Evolutionary conservation across 2,113 vertebrate species (phyloP), one percentile per base, ranked within the genome.

Genomic region (Hepsetus odoe): DNA sequence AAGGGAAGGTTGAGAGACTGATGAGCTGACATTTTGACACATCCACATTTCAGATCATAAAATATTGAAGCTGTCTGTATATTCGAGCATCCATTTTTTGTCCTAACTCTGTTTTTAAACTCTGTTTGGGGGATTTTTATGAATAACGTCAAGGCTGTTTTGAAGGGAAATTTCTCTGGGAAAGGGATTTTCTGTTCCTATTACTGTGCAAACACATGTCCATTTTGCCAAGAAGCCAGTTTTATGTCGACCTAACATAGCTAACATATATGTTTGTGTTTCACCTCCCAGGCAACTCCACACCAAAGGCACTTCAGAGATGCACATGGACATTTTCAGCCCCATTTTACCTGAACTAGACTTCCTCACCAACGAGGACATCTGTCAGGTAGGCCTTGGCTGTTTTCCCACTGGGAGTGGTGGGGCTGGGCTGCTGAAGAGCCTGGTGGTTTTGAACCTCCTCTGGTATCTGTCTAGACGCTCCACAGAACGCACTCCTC

Each of bases 271-370:
- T 49, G 46, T 55, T 22, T 55, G 20, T 55, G 11, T 46, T 73
- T 28, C 66, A 32, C 72, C 49, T 59, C 18, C 6, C 38, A 93
- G 92, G 91, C 91, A 92, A 88, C 92, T 90, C 87, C 86, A 88
- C 86, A 87, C 89, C 77, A 91, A 83, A 82, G 86, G 82, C 88
- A 78, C 83, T 65, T 82, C 88, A 30, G 92, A 92, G 79, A 87
- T 90, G 87, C 88, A 84, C 80, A 89, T 91, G 88, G 92, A 92
- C 64, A 80, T 91, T 64, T 38, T 51, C 40, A 80, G 56, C 42
- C 58, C 87, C 11, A 79, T 85, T 70, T 89, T 91, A 56, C 13
- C 85, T 46, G 89, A 90, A 4, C 49, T 92, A 65, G 88, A 92
- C 81, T 86, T 93, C 75, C 12, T 83, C 72, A 85, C 38, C 81